Conservation (phyloP, 1,140 invertebrate genomes). For the Patella vulgata region DNA sequence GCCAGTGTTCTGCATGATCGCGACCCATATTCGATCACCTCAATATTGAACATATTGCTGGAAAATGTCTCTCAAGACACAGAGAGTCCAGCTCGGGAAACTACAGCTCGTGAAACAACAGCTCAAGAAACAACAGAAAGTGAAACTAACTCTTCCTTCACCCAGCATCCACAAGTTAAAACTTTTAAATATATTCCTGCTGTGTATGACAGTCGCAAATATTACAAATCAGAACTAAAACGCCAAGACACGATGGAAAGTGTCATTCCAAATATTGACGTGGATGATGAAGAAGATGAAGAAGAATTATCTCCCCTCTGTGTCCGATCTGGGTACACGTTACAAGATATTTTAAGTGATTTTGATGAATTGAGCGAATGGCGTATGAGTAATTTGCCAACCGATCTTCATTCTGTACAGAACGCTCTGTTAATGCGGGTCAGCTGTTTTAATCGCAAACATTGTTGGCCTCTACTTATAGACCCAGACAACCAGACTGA, state of each 20-base stretch:
- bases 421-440: conserved; percentile 63
- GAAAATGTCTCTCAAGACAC: conserved; percentile 13
- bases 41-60: conserved; percentile 30
- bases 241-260: conserved; percentile 54
- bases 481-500: conserved; percentile 65
- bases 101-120: conserved; percentile 28
- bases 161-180: conserved; percentile 34
- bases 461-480: conserved; percentile 63
- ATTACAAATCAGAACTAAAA: conserved; percentile 58
- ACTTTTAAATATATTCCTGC: conserved; percentile 55
- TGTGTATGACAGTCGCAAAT: conserved; percentile 56
- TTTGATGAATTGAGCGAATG: conserved; percentile 63
- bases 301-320: conserved; percentile 43
- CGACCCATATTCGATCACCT: conserved; percentile 30
- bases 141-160: not conserved
- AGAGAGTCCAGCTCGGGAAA: conserved; percentile 20
- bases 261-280: conserved; percentile 29
- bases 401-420: conserved; percentile 60
- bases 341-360: conserved; percentile 61
- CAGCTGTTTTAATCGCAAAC: conserved; percentile 56
- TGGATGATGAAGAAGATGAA: conserved; percentile 51
- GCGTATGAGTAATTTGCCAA: conserved; percentile 54
- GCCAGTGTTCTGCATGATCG: conserved; percentile 25
- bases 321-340: conserved; percentile 45
- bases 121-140: not conserved